A percentile compares a stretch with the other conserved stretches of the same genome.
Conservation (phyloP, 2,113 vertebrate species). For the Burhinus oedicnemus region DNA sequence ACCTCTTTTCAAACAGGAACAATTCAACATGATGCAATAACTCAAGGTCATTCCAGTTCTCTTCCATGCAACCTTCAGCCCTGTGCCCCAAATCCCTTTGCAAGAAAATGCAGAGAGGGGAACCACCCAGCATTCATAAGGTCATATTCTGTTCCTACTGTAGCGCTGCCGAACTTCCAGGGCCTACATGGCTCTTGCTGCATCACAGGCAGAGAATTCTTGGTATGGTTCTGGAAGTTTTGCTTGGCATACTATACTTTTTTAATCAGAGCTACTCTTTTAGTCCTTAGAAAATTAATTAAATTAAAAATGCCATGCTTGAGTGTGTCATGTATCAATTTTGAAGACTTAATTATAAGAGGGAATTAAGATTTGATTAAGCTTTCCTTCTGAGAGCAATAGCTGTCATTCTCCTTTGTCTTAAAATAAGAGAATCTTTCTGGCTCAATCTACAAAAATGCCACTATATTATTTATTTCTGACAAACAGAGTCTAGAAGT, state of each 20-base stretch:
- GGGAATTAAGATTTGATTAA: conserved; percentile 61
- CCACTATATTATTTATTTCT: not conserved
- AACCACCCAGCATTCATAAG: not conserved
- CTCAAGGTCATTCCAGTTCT: not conserved
- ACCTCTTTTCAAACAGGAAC: not conserved
- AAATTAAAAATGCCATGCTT: conserved; percentile 47
- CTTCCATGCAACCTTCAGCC: not conserved
- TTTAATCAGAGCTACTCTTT: not conserved
- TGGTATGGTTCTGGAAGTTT: not conserved
- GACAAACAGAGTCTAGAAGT: not conserved
- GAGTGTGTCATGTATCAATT: conserved; percentile 53
- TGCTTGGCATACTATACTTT: not conserved
- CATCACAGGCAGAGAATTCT: not conserved
- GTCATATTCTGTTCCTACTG: not conserved
- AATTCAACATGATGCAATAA: not conserved
- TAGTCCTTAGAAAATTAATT: conserved; percentile 53
- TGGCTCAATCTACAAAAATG: not conserved
- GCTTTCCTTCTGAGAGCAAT: conserved; percentile 49
- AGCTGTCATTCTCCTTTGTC: conserved; percentile 19
- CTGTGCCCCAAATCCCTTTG: not conserved
- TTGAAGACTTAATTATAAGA: conserved; percentile 64
- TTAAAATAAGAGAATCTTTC: conserved; percentile 19
- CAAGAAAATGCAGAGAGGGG: not conserved
- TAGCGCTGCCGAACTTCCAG: accelerated
- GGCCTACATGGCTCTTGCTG: not conserved